Percentiles rank a stretch among this genome's conserved stretches.
These are phyloP conservation scores for Marronus borbonicus DNA, from an alignment of 2,888 invertebrate genomes.

Conservation along the genomic window DNA sequence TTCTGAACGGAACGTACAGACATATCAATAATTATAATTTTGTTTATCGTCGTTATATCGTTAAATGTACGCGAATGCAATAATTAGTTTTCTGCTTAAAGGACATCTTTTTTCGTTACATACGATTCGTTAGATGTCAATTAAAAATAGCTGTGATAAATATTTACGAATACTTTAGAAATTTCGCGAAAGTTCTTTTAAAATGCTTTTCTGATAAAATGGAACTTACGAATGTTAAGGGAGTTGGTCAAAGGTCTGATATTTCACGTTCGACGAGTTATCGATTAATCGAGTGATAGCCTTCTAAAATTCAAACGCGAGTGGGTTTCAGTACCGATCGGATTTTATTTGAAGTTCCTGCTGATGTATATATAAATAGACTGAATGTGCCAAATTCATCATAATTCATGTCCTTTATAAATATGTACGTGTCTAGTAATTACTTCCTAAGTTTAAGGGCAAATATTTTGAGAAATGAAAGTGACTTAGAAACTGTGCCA, in stretches of 20 bases:
- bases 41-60: too few species aligned
- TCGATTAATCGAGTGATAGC: constrained; percentile 19
- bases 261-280: constrained; percentile 6
- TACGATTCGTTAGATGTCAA: constrained; percentile 33
- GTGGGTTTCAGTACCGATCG: neutral
- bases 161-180: constrained; percentile 18
- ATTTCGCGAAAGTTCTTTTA: too few species aligned
- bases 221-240: neutral
- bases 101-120: neutral
- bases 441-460: neutral
- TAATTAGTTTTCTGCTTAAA: neutral
- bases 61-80: too few species aligned
- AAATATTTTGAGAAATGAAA: constrained; percentile 18
- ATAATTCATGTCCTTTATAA: constrained; percentile 7
- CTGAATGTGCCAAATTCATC: constrained; percentile 3
- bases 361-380: constrained; percentile 23
- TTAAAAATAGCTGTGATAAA: constrained; percentile 43
- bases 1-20: neutral
- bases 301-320: constrained; percentile 11
- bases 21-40: constrained; percentile 2
- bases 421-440: neutral
- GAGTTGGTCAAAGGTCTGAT: constrained; percentile 31
- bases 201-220: neutral
- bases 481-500: constrained; percentile 33
- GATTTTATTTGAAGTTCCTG: constrained; percentile 41